Base-by-base conservation (phyloP, 2,113 vertebrate genomes). In the Montifringilla adamsi region DNA sequence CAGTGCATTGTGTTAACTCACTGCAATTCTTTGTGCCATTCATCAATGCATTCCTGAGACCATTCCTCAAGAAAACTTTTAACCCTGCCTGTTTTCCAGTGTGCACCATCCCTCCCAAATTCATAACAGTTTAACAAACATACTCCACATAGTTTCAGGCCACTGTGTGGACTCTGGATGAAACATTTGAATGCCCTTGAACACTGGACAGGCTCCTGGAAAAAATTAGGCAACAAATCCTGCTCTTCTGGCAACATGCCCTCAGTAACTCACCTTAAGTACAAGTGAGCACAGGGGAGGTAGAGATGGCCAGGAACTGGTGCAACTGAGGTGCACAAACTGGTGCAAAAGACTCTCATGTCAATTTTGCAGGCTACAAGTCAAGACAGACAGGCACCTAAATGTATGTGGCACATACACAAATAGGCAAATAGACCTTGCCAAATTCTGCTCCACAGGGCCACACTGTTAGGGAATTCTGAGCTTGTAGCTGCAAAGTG, bases 81-180 rank as follows among this genome's bases (percentile, higher is more conserved):
- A 44, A 84, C 22, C 43, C 60, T 28, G 33, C 4, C 33, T 62
- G 24, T 44, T 86, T n/a, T 39, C 44, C 30, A 41, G 28, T 7
- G 3, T 39, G 84, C 41, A 24, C 33, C 35, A 43, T 56, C 7
- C 19, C 66, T 67, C 56, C 28, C 17, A 85, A 70, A 70, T 58
- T 66, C 69, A 60, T 50, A 77, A 23, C 10, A 44, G 13, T 56
- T 74, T 78, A 85, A 64, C 37, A 79, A 96, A 60, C 11, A 28
- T 10, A 23, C 18, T 23, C 30, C 7, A 11, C 0, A 0, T 21
- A 11, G 4, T 84, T 68, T 59, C 27, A 55, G n/a, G 30, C 10
- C 44, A 72, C 69, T 60, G 5, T 39, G 17, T 31, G n/a, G 49
- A 23, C 41, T 69, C 49, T 37, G 20, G 70, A 33, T 30, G 13